A percentile compares a stretch with the other conserved stretches of the same genome.
These are phyloP conservation scores for Lacerta bilineata DNA, from an alignment of 2,797 vertebrate species.

Conservation along the genomic window DNA sequence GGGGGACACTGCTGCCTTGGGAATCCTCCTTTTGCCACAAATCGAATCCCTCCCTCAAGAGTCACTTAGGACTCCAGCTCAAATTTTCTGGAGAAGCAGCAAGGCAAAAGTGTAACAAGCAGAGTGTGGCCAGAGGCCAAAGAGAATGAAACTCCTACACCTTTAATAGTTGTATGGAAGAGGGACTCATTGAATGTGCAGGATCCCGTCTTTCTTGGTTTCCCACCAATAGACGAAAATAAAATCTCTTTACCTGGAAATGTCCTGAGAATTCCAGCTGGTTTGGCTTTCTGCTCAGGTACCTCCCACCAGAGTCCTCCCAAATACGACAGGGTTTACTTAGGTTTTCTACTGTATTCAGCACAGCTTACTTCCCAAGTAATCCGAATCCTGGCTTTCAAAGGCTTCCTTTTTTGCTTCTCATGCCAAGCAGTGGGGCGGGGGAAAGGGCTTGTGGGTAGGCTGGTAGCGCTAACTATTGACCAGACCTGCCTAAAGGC, in stretches of 20 bases:
- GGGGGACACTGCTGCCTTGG: neutral
- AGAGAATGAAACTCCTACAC: neutral
- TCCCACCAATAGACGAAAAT: neutral
- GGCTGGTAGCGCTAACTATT: too few relatives aligned
- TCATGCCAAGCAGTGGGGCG: too few relatives aligned
- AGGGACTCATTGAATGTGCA: neutral
- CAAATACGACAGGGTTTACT: too few relatives aligned
- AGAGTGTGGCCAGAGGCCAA: neutral
- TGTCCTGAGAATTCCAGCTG: neutral
- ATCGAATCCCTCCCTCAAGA: neutral
- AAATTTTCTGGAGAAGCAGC: neutral
- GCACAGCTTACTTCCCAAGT: too few relatives aligned
- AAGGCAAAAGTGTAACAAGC: neutral
- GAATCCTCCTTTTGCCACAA: neutral
- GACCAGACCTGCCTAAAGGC: too few relatives aligned
- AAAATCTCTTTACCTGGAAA: neutral
- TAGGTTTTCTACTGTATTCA: too few relatives aligned
- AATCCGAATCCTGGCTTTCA: too few relatives aligned
- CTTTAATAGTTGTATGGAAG: neutral
- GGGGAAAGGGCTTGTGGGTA: too few relatives aligned
- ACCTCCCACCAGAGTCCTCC: too few relatives aligned
- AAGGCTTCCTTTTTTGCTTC: too few relatives aligned
- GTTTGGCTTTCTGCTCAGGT: neutral
- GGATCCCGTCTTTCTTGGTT: neutral
- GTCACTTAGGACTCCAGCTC: neutral